phyloP scores from a whole-genome alignment of 2,113 vertebrate genomes.

The Setophaga kirtlandii region DNA sequence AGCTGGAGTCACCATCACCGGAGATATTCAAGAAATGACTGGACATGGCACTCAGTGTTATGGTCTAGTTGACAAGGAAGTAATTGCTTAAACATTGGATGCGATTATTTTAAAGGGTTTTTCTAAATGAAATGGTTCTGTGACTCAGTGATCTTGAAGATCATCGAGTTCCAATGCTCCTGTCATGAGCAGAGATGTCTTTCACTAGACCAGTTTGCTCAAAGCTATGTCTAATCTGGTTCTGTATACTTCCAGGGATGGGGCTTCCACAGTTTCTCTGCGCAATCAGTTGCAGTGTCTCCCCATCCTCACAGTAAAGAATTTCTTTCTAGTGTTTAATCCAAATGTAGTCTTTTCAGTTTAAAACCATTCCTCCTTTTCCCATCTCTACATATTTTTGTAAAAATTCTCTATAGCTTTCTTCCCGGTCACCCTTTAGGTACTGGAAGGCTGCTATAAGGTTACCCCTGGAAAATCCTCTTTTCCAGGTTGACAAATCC shows the following conservation, averaged over 20 bases:
- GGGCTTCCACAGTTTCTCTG: no score
- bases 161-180: no score
- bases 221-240: rapidly evolving
- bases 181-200: neutral
- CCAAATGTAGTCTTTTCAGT: neutral
- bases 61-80: neutral
- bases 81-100: neutral
- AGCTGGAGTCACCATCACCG: neutral
- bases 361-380: neutral
- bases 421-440: neutral
- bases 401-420: neutral
- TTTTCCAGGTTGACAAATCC: neutral
- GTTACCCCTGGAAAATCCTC: neutral
- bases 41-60: neutral
- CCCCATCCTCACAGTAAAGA: neutral
- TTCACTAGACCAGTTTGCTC: neutral
- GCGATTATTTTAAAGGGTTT: neutral
- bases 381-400: rapidly evolving
- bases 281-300: no score
- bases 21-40: neutral
- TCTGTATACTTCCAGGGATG: neutral
- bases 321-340: neutral
- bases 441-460: neutral
- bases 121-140: neutral
- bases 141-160: neutral